Percentiles rank a stretch among this genome's conserved stretches.
Conservation (phyloP, 2,113 vertebrate species). For the Cathartes aura region DNA sequence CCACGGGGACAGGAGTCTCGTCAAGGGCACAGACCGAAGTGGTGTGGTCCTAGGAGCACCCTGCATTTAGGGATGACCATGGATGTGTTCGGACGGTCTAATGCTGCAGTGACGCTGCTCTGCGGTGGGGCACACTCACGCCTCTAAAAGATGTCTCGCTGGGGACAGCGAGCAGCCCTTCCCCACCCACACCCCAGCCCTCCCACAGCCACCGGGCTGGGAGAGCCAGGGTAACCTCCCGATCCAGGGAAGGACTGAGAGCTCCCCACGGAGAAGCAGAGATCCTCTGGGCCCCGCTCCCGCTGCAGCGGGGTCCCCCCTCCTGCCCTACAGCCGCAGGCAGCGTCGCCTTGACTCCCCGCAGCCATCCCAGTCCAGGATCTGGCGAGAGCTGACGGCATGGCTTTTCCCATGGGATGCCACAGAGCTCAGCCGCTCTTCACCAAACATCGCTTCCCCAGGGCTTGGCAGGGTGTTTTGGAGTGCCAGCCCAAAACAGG, state of each 20-base stretch:
- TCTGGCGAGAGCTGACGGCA: neutral
- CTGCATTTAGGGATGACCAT: neutral
- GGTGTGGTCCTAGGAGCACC: fast-evolving
- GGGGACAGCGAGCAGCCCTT: fast-evolving
- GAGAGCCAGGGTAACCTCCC: neutral
- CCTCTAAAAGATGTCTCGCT: neutral
- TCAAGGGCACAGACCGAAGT: neutral
- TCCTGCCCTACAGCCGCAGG: fast-evolving
- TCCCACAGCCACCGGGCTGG: fast-evolving
- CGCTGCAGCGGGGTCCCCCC: fast-evolving
- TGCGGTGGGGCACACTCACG: neutral
- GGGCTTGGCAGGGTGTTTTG: fast-evolving
- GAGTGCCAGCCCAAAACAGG: neutral
- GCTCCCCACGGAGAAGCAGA: neutral
- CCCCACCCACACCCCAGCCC: fast-evolving
- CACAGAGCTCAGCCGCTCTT: fast-evolving
- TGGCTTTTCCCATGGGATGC: fast-evolving
- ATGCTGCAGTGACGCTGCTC: neutral
- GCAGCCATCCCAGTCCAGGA: neutral
- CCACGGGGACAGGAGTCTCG: neutral
- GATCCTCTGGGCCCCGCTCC: neutral
- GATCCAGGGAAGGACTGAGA: neutral
- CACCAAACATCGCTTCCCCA: neutral
- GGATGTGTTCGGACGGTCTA: fast-evolving
- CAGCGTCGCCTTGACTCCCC: neutral